These are phyloP conservation scores for Triplophysa rosa DNA, from an alignment of 2,113 vertebrate genomes.

Conservation along the genomic window DNA sequence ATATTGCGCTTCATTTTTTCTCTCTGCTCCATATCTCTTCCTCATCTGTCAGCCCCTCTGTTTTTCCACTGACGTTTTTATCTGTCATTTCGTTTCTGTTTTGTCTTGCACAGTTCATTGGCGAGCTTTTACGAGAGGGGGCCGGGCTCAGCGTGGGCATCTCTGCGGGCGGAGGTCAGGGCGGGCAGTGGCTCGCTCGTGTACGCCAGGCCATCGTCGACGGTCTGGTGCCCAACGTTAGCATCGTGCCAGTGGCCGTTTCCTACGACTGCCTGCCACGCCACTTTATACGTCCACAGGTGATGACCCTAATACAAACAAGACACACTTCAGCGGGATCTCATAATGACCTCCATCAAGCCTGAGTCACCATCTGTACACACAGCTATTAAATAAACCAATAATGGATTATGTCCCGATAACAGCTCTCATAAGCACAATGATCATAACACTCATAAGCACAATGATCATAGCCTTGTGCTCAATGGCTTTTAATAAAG, in stretches of 20 bases:
- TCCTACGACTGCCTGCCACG: constrained; percentile 76
- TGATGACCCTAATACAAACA: constrained; percentile 37
- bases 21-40: constrained; percentile 1
- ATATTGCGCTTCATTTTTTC: constrained; percentile 16
- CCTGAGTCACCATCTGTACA: neutral
- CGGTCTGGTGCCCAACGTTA: constrained; percentile 71
- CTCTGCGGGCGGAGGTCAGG: constrained; percentile 68
- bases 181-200: constrained; percentile 67
- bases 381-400: constrained; percentile 1
- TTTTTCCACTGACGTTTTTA: neutral
- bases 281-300: constrained; percentile 49
- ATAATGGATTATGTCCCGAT: neutral
- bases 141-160: constrained; percentile 80
- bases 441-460: neutral
- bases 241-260: constrained; percentile 82
- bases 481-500: neutral
- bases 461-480: neutral
- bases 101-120: constrained; percentile 69
- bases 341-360: constrained; percentile 15
- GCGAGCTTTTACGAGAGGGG: constrained; percentile 78
- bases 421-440: neutral
- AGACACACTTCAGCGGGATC: neutral
- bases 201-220: constrained; percentile 70
- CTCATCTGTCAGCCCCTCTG: neutral
- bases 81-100: neutral